These are phyloP conservation scores for Alcis repandata DNA, from an alignment of 2,888 invertebrate species.

Conservation along the genomic window DNA sequence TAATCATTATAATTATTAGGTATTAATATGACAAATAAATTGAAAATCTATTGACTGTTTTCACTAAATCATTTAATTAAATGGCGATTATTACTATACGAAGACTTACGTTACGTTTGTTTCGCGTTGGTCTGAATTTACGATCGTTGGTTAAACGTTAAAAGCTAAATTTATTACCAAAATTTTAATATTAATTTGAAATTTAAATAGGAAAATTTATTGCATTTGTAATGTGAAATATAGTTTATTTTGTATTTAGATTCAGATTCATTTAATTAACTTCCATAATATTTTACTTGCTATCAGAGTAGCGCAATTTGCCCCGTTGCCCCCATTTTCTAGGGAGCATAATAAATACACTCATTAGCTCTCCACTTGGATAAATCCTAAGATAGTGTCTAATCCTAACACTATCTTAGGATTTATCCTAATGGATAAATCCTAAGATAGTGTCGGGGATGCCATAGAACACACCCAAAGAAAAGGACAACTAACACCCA, in stretches of 20 bases:
- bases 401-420: no score
- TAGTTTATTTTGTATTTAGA: background rate
- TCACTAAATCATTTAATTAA: conserved; percentile 45
- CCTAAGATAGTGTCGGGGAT: no score
- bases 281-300: no score
- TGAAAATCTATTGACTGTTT: conserved; percentile 80
- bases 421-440: no score
- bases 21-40: conserved; percentile 76
- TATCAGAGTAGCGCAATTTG: no score
- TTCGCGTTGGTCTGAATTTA: conserved; percentile 33
- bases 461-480: no score
- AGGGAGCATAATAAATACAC: no score
- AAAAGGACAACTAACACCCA: no score
- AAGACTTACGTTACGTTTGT: conserved; percentile 21
- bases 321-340: no score
- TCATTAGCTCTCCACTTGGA: no score
- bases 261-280: no score
- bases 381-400: no score
- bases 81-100: conserved; percentile 24
- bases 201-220: background rate
- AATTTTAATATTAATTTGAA: background rate
- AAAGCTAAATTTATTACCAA: background rate
- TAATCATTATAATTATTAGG: conserved; percentile 66
- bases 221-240: background rate
- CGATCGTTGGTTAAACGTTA: background rate